Conservation (phyloP, 2,797 vertebrate species). For the Bothrops alternatus region DNA sequence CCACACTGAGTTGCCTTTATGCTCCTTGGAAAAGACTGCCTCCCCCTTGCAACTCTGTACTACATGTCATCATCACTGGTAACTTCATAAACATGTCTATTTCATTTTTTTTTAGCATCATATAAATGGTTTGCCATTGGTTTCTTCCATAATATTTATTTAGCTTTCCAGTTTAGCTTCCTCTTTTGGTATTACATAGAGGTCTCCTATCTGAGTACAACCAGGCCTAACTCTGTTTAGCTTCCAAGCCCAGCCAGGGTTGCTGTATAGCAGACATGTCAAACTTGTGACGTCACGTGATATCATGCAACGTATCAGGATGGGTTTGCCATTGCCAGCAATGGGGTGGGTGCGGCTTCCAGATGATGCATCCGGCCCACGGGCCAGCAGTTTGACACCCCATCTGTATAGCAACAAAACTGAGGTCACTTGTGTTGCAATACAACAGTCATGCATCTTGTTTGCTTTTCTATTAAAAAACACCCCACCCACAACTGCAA, state of each 20-base stretch:
- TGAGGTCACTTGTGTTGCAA: background rate
- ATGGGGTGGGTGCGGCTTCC: too few relatives aligned
- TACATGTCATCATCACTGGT: background rate
- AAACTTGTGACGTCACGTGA: too few relatives aligned
- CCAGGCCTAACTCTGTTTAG: background rate
- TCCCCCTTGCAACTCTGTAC: background rate
- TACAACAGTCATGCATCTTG: background rate
- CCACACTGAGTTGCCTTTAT: background rate
- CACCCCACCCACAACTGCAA: background rate
- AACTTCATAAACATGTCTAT: background rate
- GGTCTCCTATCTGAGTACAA: background rate
- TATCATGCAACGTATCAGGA: too few relatives aligned
- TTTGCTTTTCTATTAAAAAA: background rate
- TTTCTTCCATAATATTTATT: background rate
- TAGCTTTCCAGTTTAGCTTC: background rate
- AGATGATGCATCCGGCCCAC: too few relatives aligned
- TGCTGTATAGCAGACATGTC: background rate
- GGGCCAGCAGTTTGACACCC: too few relatives aligned
- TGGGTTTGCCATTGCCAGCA: too few relatives aligned
- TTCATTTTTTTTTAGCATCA: background rate
- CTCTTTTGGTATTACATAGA: background rate
- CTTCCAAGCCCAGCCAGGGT: background rate
- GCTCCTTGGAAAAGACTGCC: background rate
- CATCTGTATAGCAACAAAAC: background rate
- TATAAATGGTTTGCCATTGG: background rate